Evolutionary conservation across 1,140 invertebrate species (phyloP), one percentile per base, ranked within the genome.

Genomic region (Plectrocnemia conspersa): DNA sequence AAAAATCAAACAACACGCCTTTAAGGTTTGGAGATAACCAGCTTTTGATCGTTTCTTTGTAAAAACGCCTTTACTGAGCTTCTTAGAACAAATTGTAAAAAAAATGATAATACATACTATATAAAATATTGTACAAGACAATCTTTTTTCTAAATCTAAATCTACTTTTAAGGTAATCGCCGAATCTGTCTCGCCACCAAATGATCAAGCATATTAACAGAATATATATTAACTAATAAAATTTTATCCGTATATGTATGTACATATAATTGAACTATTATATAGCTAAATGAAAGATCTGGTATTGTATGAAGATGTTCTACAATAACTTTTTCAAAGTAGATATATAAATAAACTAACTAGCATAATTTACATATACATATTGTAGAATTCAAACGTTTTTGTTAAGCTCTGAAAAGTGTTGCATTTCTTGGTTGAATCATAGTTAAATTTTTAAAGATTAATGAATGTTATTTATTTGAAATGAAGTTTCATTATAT

Each of bases 351-450:
- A 15, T 36, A 3, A 36, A 36, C 19, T 36, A 36, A 36, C 35
- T 36, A 6, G 13, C 35, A n/a, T n/a, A 36, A 36, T 32, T 32
- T 32, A 32, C 9, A n/a, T n/a, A 32, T n/a, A 32, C 9, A 32
- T 32, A 36, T 36, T 4, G 19, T 36, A 4, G 19, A 3, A 36
- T 36, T 36, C 13, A 36, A 36, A 13, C 5, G 35, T 36, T 13
- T 36, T 36, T 36, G 19, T 35, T 7, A 47, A 16, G 6, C 22
- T 0, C 24, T 35, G 35, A 35, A 35, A 48, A 35, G 35, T 48
- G 46, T 35, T 35, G 38, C 46, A n/a, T n/a, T 16, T 16, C 13
- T 32, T n/a, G 9, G 9, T 32, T 32, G 29, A 9, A 32, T 32
- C 9, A n/a, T 32, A 9, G 9, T 32, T 32, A 9, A n/a, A n/a